Evolutionary conservation across 2,113 vertebrate genomes (phyloP).

Genomic region (Lagopus leucura): DNA sequence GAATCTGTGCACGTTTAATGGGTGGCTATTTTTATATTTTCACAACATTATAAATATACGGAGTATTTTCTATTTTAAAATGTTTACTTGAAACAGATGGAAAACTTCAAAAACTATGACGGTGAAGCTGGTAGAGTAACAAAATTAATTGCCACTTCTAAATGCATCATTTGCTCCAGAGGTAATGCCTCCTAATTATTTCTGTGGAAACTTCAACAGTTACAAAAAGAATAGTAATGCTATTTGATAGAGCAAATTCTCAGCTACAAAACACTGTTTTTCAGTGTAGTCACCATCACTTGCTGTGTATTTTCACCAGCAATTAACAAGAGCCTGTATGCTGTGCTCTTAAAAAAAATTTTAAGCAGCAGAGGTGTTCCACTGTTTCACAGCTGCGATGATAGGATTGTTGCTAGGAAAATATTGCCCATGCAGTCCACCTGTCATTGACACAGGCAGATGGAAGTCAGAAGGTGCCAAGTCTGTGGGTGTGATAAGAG

Average conservation of each 20-base stretch:
- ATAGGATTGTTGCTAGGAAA: background rate
- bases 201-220: background rate
- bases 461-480: background rate
- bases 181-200: background rate
- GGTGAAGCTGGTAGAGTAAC: background rate
- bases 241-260: too few relatives aligned
- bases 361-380: too few relatives aligned
- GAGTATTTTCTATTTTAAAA: constrained; percentile 29
- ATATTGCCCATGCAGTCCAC: background rate
- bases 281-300: background rate
- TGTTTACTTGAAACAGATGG: background rate
- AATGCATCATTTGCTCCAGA: background rate
- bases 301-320: background rate
- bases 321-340: background rate
- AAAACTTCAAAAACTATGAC: background rate
- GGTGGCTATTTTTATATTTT: constrained; percentile 48
- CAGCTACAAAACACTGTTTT: background rate
- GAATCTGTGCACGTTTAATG: constrained; percentile 19
- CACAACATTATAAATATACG: background rate
- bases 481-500: background rate
- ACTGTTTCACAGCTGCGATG: background rate
- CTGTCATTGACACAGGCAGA: background rate
- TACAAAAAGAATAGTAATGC: too few relatives aligned
- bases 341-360: background rate
- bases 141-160: background rate